Conservation (phyloP, 2,888 invertebrate species). For the Polydrusus cervinus region DNA sequence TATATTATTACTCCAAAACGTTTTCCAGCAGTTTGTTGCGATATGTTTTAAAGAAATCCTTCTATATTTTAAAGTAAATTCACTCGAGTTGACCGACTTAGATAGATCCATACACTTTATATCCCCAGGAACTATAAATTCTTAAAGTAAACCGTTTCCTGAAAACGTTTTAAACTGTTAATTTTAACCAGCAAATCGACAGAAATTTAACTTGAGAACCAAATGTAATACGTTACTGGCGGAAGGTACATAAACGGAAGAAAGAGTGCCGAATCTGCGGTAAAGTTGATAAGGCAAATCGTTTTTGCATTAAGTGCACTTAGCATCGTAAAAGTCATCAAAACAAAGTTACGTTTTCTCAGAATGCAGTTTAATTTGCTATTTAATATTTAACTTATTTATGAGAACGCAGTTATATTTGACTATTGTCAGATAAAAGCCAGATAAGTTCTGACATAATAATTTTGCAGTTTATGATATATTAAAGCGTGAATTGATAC, state of each 20-base stretch:
- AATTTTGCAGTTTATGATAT: no score
- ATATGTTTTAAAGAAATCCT: background rate
- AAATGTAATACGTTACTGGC: background rate
- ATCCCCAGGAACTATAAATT: constrained; percentile 13
- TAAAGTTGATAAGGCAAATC: constrained; percentile 40
- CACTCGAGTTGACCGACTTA: constrained; percentile 18
- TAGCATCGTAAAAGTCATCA: constrained; percentile 16
- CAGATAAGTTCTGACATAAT: no score
- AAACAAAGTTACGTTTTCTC: constrained; percentile 20
- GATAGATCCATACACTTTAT: constrained; percentile 14
- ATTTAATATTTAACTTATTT: background rate
- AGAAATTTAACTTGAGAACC: background rate
- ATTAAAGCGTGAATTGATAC: no score
- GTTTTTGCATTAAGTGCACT: constrained; percentile 27
- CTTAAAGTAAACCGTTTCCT: constrained; percentile 7
- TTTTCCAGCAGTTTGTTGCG: constrained; percentile 5
- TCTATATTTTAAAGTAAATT: constrained; percentile 10
- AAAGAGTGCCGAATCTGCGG: background rate
- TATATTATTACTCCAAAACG: background rate
- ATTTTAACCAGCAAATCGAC: constrained; percentile 2
- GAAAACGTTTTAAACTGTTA: background rate
- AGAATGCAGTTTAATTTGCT: constrained; percentile 13
- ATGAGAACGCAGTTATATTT: background rate
- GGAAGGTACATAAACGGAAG: background rate
- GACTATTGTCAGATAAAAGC: background rate